A percentile compares a stretch with the other conserved stretches of the same genome.
Evolutionary conservation across 2,113 vertebrate species (phyloP).

Genomic region (Sminthopsis crassicaudata): DNA sequence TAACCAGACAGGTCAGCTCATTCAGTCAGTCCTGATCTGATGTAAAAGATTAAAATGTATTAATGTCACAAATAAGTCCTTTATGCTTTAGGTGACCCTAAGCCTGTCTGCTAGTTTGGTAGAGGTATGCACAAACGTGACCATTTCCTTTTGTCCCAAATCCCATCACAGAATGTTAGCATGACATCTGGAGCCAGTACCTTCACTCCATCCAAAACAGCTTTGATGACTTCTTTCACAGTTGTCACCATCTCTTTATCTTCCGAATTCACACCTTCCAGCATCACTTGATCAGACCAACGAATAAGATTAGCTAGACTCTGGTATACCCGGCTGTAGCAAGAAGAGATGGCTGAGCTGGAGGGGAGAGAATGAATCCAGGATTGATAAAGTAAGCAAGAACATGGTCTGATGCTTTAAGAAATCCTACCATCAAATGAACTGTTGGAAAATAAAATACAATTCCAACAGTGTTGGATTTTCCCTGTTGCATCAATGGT

Average conservation of each 20-base stretch:
- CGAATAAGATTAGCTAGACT: constrained; percentile 97
- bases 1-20: neutral
- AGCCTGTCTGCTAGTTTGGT: neutral
- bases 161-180: neutral
- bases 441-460: neutral
- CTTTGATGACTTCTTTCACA: constrained; percentile 96
- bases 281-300: constrained; percentile 99
- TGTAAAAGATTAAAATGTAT: neutral
- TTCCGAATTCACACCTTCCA: constrained; percentile 95
- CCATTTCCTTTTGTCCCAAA: neutral
- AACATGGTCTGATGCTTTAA: too few species aligned
- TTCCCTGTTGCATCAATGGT: neutral
- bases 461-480: neutral
- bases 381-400: neutral
- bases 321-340: constrained; percentile 96
- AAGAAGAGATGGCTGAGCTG: constrained; percentile 96
- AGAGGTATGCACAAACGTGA: neutral
- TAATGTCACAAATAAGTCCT: neutral
- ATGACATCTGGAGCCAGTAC: constrained; percentile 74
- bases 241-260: constrained; percentile 95
- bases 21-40: accelerated
- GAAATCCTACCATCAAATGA: too few species aligned
- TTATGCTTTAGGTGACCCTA: neutral
- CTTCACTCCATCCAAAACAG: constrained; percentile 98
- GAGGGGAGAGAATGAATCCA: neutral